Conservation (phyloP, 1,140 invertebrate genomes). For the Bombus soroeensis region DNA sequence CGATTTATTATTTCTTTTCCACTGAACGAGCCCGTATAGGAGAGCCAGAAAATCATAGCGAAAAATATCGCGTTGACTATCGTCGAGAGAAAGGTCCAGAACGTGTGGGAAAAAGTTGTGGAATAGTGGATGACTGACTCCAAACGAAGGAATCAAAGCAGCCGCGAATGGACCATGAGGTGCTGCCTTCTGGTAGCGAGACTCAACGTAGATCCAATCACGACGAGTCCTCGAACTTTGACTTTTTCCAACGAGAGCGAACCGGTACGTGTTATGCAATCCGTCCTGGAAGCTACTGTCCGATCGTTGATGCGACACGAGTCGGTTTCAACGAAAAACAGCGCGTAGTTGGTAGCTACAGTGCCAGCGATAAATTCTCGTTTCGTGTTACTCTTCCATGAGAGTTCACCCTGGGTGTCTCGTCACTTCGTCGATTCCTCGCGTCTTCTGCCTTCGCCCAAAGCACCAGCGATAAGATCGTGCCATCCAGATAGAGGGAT, state of each 20-base stretch:
- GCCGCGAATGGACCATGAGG: conserved; percentile 9
- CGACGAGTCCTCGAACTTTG: conserved; percentile 40
- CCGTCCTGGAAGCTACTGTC: background rate
- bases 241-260: conserved; percentile 43
- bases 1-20: conserved; percentile 81
- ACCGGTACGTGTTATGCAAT: conserved; percentile 34
- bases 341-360: background rate
- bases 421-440: background rate
- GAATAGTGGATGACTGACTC: background rate
- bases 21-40: conserved; percentile 66
- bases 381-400: background rate
- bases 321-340: background rate
- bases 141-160: background rate
- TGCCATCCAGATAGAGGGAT: conserved; percentile 12
- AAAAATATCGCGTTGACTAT: conserved; percentile 38
- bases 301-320: background rate
- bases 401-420: background rate
- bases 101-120: conserved; percentile 35
- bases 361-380: conserved; percentile 30
- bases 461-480: conserved; percentile 38
- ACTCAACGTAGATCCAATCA: background rate
- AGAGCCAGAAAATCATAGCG: conserved; percentile 66
- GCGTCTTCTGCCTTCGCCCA: background rate
- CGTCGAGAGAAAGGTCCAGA: conserved; percentile 40
- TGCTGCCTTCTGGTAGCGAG: conserved; percentile 54